These are phyloP conservation scores for Heliconius erato DNA, from an alignment of 2,888 invertebrate species.

Conservation along the genomic window DNA sequence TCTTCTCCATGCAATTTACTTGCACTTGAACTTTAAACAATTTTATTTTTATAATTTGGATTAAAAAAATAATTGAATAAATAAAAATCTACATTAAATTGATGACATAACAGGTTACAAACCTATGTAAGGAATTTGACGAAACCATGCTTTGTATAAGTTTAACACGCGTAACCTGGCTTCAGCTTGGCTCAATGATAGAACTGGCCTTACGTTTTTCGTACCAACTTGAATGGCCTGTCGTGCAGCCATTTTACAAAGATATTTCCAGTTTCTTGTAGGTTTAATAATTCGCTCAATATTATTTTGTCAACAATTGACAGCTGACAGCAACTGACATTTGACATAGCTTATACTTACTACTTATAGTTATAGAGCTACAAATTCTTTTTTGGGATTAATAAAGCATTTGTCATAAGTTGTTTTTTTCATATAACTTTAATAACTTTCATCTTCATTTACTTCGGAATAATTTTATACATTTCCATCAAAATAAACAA, in stretches of 20 bases:
- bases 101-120: slow-evolving; percentile 85
- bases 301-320: slow-evolving; percentile 29
- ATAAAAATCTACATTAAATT: slow-evolving; percentile 30
- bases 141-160: slow-evolving; percentile 97
- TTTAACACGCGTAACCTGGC: slow-evolving; percentile 93
- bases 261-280: slow-evolving; percentile 1
- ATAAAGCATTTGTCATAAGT: too few relatives aligned
- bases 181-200: slow-evolving; percentile 91
- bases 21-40: too few relatives aligned
- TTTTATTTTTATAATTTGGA: too few relatives aligned
- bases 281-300: background rate
- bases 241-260: slow-evolving; percentile 68
- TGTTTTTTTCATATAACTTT: too few relatives aligned
- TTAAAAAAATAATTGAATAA: too few relatives aligned
- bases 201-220: slow-evolving; percentile 93
- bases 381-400: too few relatives aligned
- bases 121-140: slow-evolving; percentile 96
- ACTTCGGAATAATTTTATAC: too few relatives aligned
- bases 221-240: slow-evolving; percentile 78
- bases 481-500: too few relatives aligned
- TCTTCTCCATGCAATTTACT: too few relatives aligned
- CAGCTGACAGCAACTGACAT: slow-evolving; percentile 13
- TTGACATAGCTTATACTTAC: slow-evolving; percentile 1
- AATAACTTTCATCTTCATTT: too few relatives aligned
- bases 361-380: too few relatives aligned